Evolutionary conservation across 2,888 invertebrate genomes (phyloP).

Genomic region (Allygus modestus): DNA sequence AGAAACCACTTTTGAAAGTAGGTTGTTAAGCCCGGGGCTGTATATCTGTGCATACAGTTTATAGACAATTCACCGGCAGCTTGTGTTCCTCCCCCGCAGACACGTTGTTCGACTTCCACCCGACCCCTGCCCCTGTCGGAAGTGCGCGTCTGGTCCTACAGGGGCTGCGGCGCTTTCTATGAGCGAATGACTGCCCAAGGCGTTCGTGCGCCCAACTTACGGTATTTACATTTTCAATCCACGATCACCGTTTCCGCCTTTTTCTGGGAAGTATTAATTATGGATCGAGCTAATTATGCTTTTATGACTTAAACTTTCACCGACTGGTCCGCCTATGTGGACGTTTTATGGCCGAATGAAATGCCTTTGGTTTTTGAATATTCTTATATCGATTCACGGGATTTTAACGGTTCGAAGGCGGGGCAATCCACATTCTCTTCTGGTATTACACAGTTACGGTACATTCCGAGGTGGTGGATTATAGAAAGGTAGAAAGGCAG

Average conservation of each 20-base stretch:
- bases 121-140: conserved; percentile 3
- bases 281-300: background rate
- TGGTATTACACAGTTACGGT: background rate
- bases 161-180: conserved; percentile 13
- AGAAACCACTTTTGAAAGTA: too few relatives aligned
- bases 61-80: too few relatives aligned
- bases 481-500: conserved; percentile 14
- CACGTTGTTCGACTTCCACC: background rate
- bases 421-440: background rate
- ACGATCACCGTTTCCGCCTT: conserved; percentile 29
- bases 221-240: conserved; percentile 15
- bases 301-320: conserved; percentile 20
- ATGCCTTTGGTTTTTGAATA: background rate
- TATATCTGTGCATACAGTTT: too few relatives aligned
- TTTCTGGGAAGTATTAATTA: conserved; percentile 15
- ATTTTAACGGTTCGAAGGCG: background rate
- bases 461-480: background rate
- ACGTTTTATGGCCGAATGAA: background rate
- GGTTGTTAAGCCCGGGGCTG: too few relatives aligned
- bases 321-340: background rate
- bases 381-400: background rate
- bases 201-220: conserved; percentile 1
- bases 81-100: conserved; percentile 29
- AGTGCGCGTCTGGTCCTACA: background rate
- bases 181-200: background rate